These are phyloP conservation scores for Remorina albescens DNA, from an alignment of 2,797 vertebrate species.

Conservation along the genomic window DNA sequence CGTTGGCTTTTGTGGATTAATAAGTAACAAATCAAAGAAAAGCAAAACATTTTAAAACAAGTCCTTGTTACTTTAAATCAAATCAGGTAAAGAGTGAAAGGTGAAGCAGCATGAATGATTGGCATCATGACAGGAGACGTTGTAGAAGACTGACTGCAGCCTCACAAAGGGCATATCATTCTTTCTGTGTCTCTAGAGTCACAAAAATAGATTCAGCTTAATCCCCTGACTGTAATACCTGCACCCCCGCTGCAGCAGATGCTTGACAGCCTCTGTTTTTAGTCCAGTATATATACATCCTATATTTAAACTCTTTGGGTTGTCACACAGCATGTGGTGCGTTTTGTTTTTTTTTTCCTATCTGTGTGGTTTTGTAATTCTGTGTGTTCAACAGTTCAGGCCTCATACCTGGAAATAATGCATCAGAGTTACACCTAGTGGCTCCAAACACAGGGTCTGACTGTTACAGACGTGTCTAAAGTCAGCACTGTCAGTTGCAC, in stretches of 20 bases:
- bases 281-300: constrained; percentile 58
- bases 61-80: background rate
- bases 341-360: background rate
- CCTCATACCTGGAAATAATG: constrained; percentile 20
- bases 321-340: constrained; percentile 7
- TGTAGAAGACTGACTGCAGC: constrained; percentile 30
- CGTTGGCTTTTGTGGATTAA: background rate
- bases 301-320: constrained; percentile 74
- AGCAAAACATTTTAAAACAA: background rate
- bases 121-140: constrained; percentile 38
- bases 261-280: constrained; percentile 59
- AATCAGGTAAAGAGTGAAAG: constrained; percentile 4
- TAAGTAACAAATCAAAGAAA: background rate
- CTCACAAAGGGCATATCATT: constrained; percentile 63
- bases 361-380: constrained; percentile 13
- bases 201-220: constrained; percentile 81
- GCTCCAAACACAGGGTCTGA: constrained; percentile 15
- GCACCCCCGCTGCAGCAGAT: constrained; percentile 52
- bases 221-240: constrained; percentile 79
- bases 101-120: constrained; percentile 18
- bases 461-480: constrained; percentile 21
- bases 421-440: constrained; percentile 1
- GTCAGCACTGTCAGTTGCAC: constrained; percentile 13
- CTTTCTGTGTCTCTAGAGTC: constrained; percentile 61
- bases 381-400: background rate